phyloP scores from a whole-genome alignment of 1,140 invertebrate genomes.

The Pemphigus obesinymphae region DNA sequence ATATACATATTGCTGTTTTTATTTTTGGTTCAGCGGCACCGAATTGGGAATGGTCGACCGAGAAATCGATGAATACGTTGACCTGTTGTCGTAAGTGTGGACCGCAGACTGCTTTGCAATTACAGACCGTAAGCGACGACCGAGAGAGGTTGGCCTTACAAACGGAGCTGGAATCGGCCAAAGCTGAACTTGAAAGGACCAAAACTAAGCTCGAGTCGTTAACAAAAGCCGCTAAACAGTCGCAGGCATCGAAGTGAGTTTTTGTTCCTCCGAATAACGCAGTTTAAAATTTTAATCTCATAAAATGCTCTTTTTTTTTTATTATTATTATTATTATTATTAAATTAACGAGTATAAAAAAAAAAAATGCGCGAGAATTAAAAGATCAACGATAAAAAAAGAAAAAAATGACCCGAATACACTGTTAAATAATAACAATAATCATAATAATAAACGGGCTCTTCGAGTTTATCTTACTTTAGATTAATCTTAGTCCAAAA shows the following conservation, averaged over 20 bases:
- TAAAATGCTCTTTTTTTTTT: too few relatives aligned
- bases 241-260: conserved; percentile 40
- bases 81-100: conserved; percentile 47
- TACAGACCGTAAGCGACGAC: conserved; percentile 41
- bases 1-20: not conserved
- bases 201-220: conserved; percentile 53
- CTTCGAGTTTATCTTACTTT: not conserved
- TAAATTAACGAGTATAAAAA: too few relatives aligned
- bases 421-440: not conserved
- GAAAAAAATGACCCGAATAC: not conserved
- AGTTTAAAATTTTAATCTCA: too few relatives aligned
- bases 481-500: too few relatives aligned
- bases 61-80: conserved; percentile 40
- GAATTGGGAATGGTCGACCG: conserved; percentile 44
- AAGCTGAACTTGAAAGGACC: conserved; percentile 54
- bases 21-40: conserved; percentile 24
- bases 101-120: conserved; percentile 45
- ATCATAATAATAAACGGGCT: not conserved
- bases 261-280: not conserved
- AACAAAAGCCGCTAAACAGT: conserved; percentile 36
- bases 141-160: conserved; percentile 49
- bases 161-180: conserved; percentile 54
- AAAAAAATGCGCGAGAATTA: too few relatives aligned
- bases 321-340: too few relatives aligned
- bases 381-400: not conserved